phyloP scores from a whole-genome alignment of 2,113 vertebrate genomes.

The Salvelinus fontinalis region DNA sequence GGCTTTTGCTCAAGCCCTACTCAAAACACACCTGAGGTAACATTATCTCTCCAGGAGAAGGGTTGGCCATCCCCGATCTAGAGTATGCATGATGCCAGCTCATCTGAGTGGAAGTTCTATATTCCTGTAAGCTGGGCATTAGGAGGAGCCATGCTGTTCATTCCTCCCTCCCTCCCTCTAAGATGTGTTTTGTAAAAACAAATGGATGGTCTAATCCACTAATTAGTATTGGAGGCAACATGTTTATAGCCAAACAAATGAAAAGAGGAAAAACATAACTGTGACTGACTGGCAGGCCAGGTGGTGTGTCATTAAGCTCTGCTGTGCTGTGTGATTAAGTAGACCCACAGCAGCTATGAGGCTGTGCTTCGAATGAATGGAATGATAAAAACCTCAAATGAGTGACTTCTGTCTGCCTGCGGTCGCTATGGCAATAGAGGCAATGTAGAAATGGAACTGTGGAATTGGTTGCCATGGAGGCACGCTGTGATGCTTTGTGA shows the following conservation, averaged over 20 bases:
- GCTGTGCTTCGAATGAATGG: neutral
- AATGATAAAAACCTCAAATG: constrained; percentile 32
- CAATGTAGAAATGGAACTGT: constrained; percentile 64
- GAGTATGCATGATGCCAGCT: too few species aligned
- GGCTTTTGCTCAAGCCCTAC: too few species aligned
- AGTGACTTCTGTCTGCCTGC: constrained; percentile 52
- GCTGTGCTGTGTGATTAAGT: constrained; percentile 21
- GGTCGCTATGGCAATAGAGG: constrained; percentile 80
- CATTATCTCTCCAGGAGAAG: too few species aligned
- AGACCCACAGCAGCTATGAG: constrained; percentile 7
- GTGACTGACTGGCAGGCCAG: too few species aligned
- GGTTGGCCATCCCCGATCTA: too few species aligned
- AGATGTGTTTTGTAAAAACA: neutral
- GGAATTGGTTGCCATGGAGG: too few species aligned
- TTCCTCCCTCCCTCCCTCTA: neutral
- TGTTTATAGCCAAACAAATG: constrained; percentile 14
- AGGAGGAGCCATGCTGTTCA: too few species aligned
- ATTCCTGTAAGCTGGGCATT: too few species aligned
- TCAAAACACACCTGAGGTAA: too few species aligned
- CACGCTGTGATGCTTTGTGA: constrained; percentile 38
- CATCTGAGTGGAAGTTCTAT: too few species aligned
- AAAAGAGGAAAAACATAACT: constrained; percentile 15
- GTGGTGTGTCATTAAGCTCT: constrained; percentile 7
- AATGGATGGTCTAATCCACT: constrained; percentile 11
- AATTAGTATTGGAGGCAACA: constrained; percentile 32